Base-by-base conservation (phyloP, 2,797 vertebrate species). In the Takifugu rubripes region DNA sequence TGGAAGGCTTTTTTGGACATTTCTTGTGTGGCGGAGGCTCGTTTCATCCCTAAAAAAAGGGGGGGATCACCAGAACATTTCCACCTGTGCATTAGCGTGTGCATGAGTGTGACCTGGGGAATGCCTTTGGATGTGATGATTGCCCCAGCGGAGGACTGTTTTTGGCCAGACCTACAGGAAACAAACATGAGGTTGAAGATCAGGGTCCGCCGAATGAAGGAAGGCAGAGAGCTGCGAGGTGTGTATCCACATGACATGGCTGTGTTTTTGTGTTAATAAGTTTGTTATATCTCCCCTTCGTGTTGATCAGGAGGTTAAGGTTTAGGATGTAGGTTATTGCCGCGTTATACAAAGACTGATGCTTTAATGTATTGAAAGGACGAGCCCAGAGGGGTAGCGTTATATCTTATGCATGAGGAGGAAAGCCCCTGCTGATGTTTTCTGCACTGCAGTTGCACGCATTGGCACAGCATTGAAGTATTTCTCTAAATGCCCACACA, bases 131-230 rank as follows among this genome's bases (percentile, higher is more conserved):
- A 94, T 89, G 91, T 94, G 81, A 91, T 93, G 83, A 87, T 94
- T 25, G 82, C 92, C 80, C 88, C 93, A 49, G 83, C 83, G 46
- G 91, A 93, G 90, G 90, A 93, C 88, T 90, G 89, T 84, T 92
- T 92, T 83, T 94, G 94, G 93, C 84, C 91, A 11, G 90, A 92
- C 72, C 87, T 91, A 77, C 92, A 88, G 72, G 91, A 89, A 72
- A 86, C 91, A 68, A 92, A 94, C 87, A 93, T 94, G 93, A 94
- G 93, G 89, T 90, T 94, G 91, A 95, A 95, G 91, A 94, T 94
- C 84, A 92, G 94, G 83, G 94, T 94, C 81, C 92, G 92, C 66
- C 91, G 93, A 77, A 93, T 93, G 91, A 94, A 94, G 91, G 89
- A 94, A 77, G 93, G 91, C 77, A 91, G 94, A 81, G 92, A 94